A percentile compares a stretch with the other conserved stretches of the same genome.
Conservation (phyloP, 2,888 invertebrate species). For the Meteorus colon region DNA sequence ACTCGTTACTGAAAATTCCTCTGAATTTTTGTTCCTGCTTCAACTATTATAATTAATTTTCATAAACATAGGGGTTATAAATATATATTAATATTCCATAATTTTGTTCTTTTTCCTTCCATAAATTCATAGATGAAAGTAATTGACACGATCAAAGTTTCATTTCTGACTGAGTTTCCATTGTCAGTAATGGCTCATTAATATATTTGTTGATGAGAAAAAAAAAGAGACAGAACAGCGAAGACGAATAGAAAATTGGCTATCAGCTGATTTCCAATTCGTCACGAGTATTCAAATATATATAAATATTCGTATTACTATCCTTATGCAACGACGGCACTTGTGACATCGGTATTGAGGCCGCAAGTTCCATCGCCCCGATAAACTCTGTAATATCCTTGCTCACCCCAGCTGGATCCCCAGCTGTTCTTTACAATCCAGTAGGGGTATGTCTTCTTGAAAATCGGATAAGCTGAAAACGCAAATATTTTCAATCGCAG, state of each 20-base stretch:
- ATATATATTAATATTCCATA: neutral
- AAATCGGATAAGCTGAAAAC: constrained; percentile 83
- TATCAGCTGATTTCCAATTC: neutral
- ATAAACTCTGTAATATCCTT: constrained; percentile 95
- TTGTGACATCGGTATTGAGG: constrained; percentile 91
- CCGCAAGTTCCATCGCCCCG: constrained; percentile 97
- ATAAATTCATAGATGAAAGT: neutral
- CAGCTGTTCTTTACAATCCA: constrained; percentile 98
- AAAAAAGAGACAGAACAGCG: neutral
- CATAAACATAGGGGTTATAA: neutral
- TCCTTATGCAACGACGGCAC: constrained; percentile 78
- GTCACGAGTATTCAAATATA: neutral
- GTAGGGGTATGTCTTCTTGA: constrained; percentile 87
- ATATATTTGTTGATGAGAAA: neutral
- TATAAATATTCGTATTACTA: neutral
- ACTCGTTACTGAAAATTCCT: neutral
- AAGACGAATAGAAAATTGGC: neutral
- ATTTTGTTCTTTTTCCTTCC: neutral
- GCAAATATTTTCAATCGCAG: constrained; percentile 32
- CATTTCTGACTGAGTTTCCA: neutral
- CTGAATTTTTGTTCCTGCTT: neutral
- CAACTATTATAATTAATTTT: neutral
- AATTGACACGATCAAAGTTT: neutral
- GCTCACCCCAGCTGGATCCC: constrained; percentile 93
- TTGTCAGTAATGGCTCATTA: constrained; percentile 12